Evolutionary conservation across 2,888 invertebrate species (phyloP).

Genomic region (Desoria tigrina): DNA sequence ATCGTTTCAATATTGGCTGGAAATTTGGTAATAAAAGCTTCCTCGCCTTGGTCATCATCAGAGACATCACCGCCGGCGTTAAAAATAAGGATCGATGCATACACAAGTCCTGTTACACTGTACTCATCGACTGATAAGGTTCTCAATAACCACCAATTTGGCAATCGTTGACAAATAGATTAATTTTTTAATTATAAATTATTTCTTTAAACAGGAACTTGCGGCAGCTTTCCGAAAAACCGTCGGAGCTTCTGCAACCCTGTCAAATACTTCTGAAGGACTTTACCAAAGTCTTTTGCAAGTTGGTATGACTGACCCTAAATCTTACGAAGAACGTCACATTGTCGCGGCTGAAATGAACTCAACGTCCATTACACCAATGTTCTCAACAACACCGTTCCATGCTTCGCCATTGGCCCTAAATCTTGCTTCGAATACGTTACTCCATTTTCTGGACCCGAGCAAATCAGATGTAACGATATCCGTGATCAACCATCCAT

Average conservation of each 20-base stretch:
- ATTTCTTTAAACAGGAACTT: slow-evolving; percentile 8
- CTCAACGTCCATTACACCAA: slow-evolving; percentile 18
- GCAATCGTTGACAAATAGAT: too few relatives aligned
- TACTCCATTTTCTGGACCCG: slow-evolving; percentile 27
- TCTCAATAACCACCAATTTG: too few relatives aligned
- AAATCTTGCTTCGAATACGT: slow-evolving; percentile 39
- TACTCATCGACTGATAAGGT: too few relatives aligned
- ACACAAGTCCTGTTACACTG: background rate
- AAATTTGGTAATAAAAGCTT: background rate
- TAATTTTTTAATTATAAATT: too few relatives aligned
- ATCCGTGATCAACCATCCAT: slow-evolving; percentile 42
- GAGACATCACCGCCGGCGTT: background rate
- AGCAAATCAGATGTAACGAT: slow-evolving; percentile 17
- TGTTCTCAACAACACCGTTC: slow-evolving; percentile 37
- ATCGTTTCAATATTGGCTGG: background rate
- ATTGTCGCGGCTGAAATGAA: too few relatives aligned
- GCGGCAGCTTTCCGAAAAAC: slow-evolving; percentile 17
- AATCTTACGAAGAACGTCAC: too few relatives aligned
- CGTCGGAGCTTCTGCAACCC: slow-evolving; percentile 12
- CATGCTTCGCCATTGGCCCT: slow-evolving; percentile 43
- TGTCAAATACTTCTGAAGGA: background rate
- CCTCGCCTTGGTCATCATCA: background rate
- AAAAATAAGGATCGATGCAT: background rate
- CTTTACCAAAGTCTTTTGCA: background rate
- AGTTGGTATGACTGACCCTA: too few relatives aligned